phyloP scores from a whole-genome alignment of 2,113 vertebrate species.

The Centropristis striata region DNA sequence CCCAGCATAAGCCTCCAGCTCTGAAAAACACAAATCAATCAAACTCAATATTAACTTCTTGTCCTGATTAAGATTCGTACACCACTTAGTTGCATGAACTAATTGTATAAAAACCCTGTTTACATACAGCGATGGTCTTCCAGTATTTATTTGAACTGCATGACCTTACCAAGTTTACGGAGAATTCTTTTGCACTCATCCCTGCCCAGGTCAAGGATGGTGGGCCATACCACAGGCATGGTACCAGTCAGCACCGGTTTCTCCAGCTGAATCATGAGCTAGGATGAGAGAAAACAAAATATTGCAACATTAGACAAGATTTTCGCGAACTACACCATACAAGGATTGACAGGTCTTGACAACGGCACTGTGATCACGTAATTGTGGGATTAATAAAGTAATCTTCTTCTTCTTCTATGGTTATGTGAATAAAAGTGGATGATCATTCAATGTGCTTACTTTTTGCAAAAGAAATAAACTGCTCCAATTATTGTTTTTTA shows the following conservation, averaged over 20 bases:
- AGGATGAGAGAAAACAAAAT: neutral
- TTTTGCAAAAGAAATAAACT: neutral
- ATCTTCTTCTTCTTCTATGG: too few species aligned
- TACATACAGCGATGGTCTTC: neutral
- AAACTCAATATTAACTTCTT: neutral
- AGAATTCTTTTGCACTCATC: constrained; percentile 99
- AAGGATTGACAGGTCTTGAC: neutral
- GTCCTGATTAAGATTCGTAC: neutral
- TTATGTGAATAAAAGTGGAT: too few species aligned
- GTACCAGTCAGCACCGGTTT: constrained; percentile 84
- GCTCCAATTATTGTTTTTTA: neutral
- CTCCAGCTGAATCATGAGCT: constrained; percentile 89
- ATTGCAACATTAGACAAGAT: neutral
- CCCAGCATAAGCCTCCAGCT: constrained; percentile 98
- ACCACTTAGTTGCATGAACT: neutral
- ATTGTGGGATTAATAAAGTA: too few species aligned
- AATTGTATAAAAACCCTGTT: neutral
- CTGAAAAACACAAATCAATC: constrained; percentile 76
- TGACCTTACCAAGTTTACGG: constrained; percentile 92
- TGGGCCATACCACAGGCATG: constrained; percentile 99
- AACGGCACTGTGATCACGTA: neutral
- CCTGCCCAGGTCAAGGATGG: constrained; percentile 96
- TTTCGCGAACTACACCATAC: neutral
- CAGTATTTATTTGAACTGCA: neutral
- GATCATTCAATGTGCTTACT: neutral